phyloP scores from a whole-genome alignment of 2,113 vertebrate genomes.

The Callipepla californica region DNA sequence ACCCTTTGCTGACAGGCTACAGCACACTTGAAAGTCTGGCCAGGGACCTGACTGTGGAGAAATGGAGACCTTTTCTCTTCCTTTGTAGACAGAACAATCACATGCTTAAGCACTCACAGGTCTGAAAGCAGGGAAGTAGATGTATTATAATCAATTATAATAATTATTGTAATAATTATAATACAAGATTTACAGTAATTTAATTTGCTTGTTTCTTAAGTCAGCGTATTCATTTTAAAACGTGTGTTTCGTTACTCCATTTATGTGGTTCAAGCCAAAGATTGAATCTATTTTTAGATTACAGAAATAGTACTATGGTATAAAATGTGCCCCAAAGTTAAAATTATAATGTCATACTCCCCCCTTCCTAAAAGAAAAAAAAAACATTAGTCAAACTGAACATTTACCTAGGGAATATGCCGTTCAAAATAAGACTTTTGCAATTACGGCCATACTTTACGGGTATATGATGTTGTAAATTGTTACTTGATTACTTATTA shows the following conservation, averaged over 20 bases:
- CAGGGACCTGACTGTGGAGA: background rate
- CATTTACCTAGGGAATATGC: background rate
- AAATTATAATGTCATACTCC: background rate
- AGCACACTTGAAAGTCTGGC: background rate
- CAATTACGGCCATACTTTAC: background rate
- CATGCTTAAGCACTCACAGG: background rate
- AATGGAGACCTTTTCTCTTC: background rate
- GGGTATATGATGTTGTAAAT: background rate
- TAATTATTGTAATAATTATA: no score
- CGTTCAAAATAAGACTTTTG: background rate
- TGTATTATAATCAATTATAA: background rate
- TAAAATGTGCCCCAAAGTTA: background rate
- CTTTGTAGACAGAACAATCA: background rate
- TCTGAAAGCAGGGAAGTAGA: background rate
- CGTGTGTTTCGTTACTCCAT: background rate
- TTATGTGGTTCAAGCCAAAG: background rate
- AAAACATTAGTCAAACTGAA: background rate
- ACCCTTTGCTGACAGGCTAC: background rate
- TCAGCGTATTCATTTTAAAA: background rate
- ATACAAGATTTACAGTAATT: background rate
- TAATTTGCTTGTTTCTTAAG: background rate
- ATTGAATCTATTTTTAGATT: background rate
- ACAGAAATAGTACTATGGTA: background rate
- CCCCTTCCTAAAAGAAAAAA: background rate
- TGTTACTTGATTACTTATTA: background rate